Evolutionary conservation across 1,140 invertebrate species (phyloP).

Genomic region (Hypothenemus hampei): DNA sequence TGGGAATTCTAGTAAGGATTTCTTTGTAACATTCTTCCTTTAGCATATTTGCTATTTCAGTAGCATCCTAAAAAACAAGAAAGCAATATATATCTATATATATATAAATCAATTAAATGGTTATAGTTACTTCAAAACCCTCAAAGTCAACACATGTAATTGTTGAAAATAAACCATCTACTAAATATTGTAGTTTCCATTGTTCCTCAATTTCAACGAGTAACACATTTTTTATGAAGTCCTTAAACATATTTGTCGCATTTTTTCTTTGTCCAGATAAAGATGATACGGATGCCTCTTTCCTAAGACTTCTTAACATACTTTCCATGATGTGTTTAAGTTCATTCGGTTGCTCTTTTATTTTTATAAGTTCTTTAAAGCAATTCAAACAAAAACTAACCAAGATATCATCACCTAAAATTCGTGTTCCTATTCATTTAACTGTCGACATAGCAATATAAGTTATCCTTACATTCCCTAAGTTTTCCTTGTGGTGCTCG

Average conservation of each 20-base stretch:
- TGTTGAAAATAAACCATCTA: slow-evolving; percentile 21
- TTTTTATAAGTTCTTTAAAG: slow-evolving; percentile 19
- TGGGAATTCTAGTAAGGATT: slow-evolving; percentile 15
- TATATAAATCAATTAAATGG: background rate
- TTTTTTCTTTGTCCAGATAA: slow-evolving; percentile 6
- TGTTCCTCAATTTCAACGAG: slow-evolving; percentile 19
- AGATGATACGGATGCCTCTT: background rate
- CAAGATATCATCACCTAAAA: slow-evolving; percentile 17
- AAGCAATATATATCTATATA: background rate
- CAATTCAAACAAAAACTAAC: slow-evolving; percentile 11
- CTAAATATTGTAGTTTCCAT: slow-evolving; percentile 23
- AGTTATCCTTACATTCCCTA: slow-evolving; percentile 7
- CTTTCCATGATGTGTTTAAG: slow-evolving; percentile 22
- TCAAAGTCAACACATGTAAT: slow-evolving; percentile 20
- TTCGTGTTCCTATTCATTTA: background rate
- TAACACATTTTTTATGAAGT: slow-evolving; percentile 21
- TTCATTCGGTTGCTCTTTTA: slow-evolving; percentile 16
- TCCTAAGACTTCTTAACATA: slow-evolving; percentile 22
- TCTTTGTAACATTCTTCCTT: slow-evolving; percentile 23
- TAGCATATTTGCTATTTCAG: slow-evolving; percentile 26
- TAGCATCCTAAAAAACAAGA: slow-evolving; percentile 23
- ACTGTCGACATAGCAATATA: no score
- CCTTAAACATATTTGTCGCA: slow-evolving; percentile 14
- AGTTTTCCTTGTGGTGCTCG: slow-evolving; percentile 3
- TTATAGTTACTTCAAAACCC: slow-evolving; percentile 14